Evolutionary conservation across 2,888 invertebrate genomes (phyloP).

Genomic region (Subacronicta megacephala): DNA sequence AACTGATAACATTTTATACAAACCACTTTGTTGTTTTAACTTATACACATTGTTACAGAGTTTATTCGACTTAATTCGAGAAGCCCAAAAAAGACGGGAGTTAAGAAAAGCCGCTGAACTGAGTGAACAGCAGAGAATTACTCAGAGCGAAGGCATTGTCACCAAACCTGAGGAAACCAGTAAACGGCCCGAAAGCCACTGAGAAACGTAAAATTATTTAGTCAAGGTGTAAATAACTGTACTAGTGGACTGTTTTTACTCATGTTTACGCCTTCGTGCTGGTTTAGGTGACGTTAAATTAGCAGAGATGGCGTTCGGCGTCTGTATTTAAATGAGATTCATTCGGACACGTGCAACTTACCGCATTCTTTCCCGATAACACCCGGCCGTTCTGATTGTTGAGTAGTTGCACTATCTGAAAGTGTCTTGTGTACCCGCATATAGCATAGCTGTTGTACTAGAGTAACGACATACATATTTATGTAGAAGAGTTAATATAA

Average conservation of each 20-base stretch:
- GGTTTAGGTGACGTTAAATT: slow-evolving; percentile 67
- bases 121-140: slow-evolving; percentile 61
- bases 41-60: slow-evolving; percentile 69
- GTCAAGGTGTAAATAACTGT: slow-evolving; percentile 58
- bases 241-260: slow-evolving; percentile 34
- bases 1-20: background rate
- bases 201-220: slow-evolving; percentile 55
- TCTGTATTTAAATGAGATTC: slow-evolving; percentile 48
- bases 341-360: slow-evolving; percentile 32
- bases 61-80: slow-evolving; percentile 83
- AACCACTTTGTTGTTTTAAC: background rate
- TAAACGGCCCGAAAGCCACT: slow-evolving; percentile 81
- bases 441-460: slow-evolving; percentile 57
- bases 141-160: slow-evolving; percentile 76
- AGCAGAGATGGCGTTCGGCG: slow-evolving; percentile 63
- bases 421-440: slow-evolving; percentile 24
- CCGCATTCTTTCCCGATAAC: slow-evolving; percentile 3
- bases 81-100: slow-evolving; percentile 81
- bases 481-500: slow-evolving; percentile 50
- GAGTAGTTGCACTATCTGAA: slow-evolving; percentile 18
- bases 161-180: slow-evolving; percentile 64
- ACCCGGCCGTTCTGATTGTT: background rate
- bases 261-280: slow-evolving; percentile 59
- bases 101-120: slow-evolving; percentile 77
- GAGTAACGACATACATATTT: slow-evolving; percentile 48